Conservation (phyloP, 2,888 invertebrate species). For the Caenorhabditis panamensis region DNA sequence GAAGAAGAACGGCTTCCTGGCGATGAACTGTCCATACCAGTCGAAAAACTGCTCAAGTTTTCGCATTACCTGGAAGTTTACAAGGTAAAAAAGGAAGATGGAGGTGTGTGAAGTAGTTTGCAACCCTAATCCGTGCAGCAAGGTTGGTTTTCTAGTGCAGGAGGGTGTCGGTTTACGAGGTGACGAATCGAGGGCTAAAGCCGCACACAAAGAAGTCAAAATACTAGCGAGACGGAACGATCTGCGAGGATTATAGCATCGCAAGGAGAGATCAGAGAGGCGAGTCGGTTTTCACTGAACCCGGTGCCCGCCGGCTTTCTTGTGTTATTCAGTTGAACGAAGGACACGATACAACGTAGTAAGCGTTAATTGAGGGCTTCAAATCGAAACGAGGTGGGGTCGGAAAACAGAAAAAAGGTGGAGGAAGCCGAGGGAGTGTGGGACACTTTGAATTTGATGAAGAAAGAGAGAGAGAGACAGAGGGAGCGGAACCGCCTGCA, state of each 20-base stretch:
- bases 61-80: slow-evolving; percentile 73
- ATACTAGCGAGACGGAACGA: slow-evolving; percentile 44
- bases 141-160: slow-evolving; percentile 9
- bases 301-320: slow-evolving; percentile 27
- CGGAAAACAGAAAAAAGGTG: slow-evolving; percentile 11
- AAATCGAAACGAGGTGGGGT: slow-evolving; percentile 27
- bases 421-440: background rate
- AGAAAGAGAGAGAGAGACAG: slow-evolving; percentile 9
- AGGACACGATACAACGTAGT: slow-evolving; percentile 24
- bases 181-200: slow-evolving; percentile 42
- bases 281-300: slow-evolving; percentile 26
- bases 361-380: slow-evolving; percentile 43
- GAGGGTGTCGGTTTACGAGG: slow-evolving; percentile 28
- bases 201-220: slow-evolving; percentile 45
- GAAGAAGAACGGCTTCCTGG: slow-evolving; percentile 77
- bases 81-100: background rate
- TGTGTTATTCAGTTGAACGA: slow-evolving; percentile 21
- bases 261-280: background rate
- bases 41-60: slow-evolving; percentile 76
- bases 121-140: slow-evolving; percentile 38
- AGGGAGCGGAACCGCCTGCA: slow-evolving; percentile 42
- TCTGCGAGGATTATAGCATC: slow-evolving; percentile 52
- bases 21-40: slow-evolving; percentile 74
- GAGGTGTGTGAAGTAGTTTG: slow-evolving; percentile 25
- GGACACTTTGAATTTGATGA: slow-evolving; percentile 21